Evolutionary conservation across 2,888 invertebrate species (phyloP).

Genomic region (Mylabris sibirica): DNA sequence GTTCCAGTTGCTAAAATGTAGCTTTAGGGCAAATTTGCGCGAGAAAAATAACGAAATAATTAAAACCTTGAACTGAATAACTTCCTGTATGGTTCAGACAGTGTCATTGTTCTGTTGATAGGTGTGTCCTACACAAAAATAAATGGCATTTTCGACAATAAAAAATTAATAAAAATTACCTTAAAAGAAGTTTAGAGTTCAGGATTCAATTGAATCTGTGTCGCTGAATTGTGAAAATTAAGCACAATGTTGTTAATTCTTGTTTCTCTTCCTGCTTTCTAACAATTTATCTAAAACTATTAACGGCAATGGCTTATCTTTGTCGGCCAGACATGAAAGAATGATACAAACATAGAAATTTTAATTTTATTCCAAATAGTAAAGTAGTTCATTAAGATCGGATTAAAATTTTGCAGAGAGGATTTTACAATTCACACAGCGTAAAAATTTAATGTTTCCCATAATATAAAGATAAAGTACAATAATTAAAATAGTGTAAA

Average conservation of each 20-base stretch:
- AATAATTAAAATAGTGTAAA: background rate
- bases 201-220: too few species aligned
- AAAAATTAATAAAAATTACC: too few species aligned
- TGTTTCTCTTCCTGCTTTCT: too few species aligned
- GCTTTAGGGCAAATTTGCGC: background rate
- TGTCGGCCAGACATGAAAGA: background rate
- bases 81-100: background rate
- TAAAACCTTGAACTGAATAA: background rate
- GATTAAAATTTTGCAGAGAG: slow-evolving; percentile 39
- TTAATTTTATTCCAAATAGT: slow-evolving; percentile 20
- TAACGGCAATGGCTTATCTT: background rate
- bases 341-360: background rate
- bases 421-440: slow-evolving; percentile 16
- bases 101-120: background rate
- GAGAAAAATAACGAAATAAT: background rate
- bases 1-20: background rate
- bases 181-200: too few species aligned
- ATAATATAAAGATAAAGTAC: background rate
- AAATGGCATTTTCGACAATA: too few species aligned
- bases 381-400: slow-evolving; percentile 39
- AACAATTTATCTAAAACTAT: too few species aligned
- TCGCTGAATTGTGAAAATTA: too few species aligned
- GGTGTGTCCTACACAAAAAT: background rate
- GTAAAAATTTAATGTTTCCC: background rate
- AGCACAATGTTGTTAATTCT: too few species aligned